Evolutionary conservation across 2,113 vertebrate genomes (phyloP), one percentile per base, ranked within the genome.

Genomic region (Symphodus melops): DNA sequence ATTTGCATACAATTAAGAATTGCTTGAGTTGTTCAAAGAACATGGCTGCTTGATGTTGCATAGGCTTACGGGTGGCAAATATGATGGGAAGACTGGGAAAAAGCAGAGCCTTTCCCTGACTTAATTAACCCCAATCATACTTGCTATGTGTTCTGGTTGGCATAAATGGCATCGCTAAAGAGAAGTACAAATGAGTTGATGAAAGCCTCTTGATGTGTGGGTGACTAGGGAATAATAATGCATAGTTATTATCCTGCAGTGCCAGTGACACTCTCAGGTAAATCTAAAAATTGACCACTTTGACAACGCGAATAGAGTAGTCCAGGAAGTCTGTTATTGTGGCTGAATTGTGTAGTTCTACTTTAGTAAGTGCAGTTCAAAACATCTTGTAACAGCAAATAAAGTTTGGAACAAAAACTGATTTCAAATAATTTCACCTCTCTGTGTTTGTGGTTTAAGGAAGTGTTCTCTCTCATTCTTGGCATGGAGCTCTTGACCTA

Each of bases 1-100:
- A 88, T 89, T 88, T 89, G 82, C 79, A 89, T 83, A 78, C 48
- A 86, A 91, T 86, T 88, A 88, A 59, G 36, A 84, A 59, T 53
- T 19, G 23, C 51, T 71, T 87, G 68, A 72, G 51, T 53, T 67
- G 44, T 46, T 55, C 17, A 57, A 67, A 78, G 54, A 58, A 66
- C 68, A 70, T 25, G 44, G 60, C 77, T 49, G 60, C 57, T 70
- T 66, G 39, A 75, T 73, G 46, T 58, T 14, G n/a, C 64, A 73
- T 0, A 56, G 14, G 20, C 71, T 69, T 58, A 37, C 69, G 44
- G 65, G 41, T 7, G 1, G 51, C 54, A 84, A 62, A 73, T 74
- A 57, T 52, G 60, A 59, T 49, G 41, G 46, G 57, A 23, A 70
- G 81, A 67, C 23, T 3, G 1, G 3, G 55, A 44, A 80, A 72